These are phyloP conservation scores for Xiphorhynchus erythropygius DNA, from an alignment of 2,797 vertebrate genomes.

Conservation along the genomic window DNA sequence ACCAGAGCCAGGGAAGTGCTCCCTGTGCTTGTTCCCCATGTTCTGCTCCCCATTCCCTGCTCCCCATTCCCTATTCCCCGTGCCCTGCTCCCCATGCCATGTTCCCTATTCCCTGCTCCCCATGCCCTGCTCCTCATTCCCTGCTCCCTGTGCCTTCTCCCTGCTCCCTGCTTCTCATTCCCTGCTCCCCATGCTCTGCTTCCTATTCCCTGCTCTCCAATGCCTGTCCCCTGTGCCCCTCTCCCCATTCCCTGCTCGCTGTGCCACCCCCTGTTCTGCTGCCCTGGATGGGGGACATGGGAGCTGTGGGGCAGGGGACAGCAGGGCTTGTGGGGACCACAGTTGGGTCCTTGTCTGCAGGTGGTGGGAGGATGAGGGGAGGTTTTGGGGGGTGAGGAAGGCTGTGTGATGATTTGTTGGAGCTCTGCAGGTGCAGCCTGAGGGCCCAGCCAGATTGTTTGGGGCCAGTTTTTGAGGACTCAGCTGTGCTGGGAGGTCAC, in stretches of 20 bases:
- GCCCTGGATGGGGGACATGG: rapidly evolving
- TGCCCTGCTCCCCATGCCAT: not conserved
- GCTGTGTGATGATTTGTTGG: not conserved
- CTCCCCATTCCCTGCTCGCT: not conserved
- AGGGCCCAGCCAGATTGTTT: not conserved
- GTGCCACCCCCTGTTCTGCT: not conserved
- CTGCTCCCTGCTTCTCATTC: not conserved
- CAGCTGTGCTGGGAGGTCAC: not conserved
- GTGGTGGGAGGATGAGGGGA: not conserved
- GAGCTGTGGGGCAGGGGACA: not conserved
- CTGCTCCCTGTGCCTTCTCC: not conserved
- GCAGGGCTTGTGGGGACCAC: rapidly evolving
- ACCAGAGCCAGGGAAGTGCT: rapidly evolving
- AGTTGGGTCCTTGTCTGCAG: not conserved
- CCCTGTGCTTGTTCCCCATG: rapidly evolving
- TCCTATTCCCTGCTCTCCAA: rapidly evolving
- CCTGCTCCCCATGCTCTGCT: not conserved
- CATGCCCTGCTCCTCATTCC: not conserved
- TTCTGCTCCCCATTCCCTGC: not conserved
- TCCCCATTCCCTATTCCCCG: not conserved
- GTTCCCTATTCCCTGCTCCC: not conserved
- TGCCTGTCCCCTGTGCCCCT: not conserved
- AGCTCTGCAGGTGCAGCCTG: not conserved
- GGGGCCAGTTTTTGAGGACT: rapidly evolving
- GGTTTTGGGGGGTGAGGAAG: not conserved